Evolutionary conservation across 2,888 invertebrate genomes (phyloP).

Genomic region (Drosophila acutilabella): DNA sequence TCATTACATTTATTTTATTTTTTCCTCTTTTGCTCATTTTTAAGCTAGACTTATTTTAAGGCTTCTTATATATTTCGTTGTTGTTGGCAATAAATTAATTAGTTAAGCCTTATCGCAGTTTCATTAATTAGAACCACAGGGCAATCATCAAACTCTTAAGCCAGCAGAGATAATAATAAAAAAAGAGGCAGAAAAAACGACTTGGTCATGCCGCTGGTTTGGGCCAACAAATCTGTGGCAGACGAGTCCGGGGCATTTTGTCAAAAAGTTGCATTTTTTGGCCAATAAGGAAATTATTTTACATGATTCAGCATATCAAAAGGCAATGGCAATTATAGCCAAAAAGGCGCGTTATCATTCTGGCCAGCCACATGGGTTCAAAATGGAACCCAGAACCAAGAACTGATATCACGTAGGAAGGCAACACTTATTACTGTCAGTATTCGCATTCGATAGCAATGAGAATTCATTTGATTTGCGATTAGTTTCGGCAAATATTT

Average conservation of each 20-base stretch:
- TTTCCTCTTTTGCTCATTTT: not conserved
- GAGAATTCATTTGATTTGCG: conserved; percentile 13
- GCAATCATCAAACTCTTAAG: conserved; percentile 34
- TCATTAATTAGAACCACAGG: conserved; percentile 68
- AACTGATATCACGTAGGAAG: conserved; percentile 9
- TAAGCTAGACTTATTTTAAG: conserved; percentile 13
- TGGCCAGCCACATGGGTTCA: not conserved
- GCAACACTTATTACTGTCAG: conserved; percentile 15
- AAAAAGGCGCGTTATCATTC: conserved; percentile 70
- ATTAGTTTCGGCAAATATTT: conserved; percentile 24
- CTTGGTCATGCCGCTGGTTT: conserved; percentile 50
- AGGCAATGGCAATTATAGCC: conserved; percentile 70
- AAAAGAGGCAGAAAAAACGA: conserved; percentile 29
- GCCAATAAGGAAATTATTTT: conserved; percentile 74
- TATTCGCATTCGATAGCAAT: conserved; percentile 17
- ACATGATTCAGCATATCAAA: conserved; percentile 71
- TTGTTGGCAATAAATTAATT: conserved; percentile 68
- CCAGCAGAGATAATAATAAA: conserved; percentile 67
- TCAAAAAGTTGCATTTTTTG: conserved; percentile 65
- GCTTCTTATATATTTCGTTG: conserved; percentile 25
- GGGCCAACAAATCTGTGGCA: conserved; percentile 20
- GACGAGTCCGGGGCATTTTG: conserved; percentile 57
- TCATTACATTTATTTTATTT: conserved; percentile 11
- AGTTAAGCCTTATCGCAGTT: conserved; percentile 68
- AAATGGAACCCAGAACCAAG: conserved; percentile 26